phyloP scores from a whole-genome alignment of 1,140 invertebrate species.

The Cardiocondyla obscurior region DNA sequence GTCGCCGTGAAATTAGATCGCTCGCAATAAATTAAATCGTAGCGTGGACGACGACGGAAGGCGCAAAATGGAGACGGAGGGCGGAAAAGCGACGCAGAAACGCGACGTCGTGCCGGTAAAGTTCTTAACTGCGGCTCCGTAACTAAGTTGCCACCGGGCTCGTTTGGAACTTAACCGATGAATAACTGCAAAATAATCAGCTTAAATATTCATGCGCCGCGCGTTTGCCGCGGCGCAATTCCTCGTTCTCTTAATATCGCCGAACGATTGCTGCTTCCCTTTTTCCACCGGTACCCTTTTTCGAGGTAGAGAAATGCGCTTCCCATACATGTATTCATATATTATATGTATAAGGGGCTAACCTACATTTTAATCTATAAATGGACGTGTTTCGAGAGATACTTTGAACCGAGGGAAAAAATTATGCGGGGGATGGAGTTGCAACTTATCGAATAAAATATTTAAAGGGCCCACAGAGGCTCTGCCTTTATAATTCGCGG shows the following conservation, averaged over 20 bases:
- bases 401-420: background rate
- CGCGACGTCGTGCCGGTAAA: slow-evolving; percentile 54
- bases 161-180: slow-evolving; percentile 71
- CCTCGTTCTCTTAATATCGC: slow-evolving; percentile 18
- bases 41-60: slow-evolving; percentile 1
- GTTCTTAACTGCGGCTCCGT: slow-evolving; percentile 68
- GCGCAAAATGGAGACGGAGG: slow-evolving; percentile 34
- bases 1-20: slow-evolving; percentile 70
- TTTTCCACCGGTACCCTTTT: slow-evolving; percentile 3
- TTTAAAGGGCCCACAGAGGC: background rate
- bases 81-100: slow-evolving; percentile 9
- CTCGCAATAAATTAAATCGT: slow-evolving; percentile 70
- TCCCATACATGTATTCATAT: slow-evolving; percentile 12
- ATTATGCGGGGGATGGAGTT: background rate
- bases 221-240: background rate
- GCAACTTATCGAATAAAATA: background rate
- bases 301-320: background rate
- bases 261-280: slow-evolving; percentile 32
- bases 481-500: background rate
- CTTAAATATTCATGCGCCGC: slow-evolving; percentile 74
- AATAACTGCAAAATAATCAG: slow-evolving; percentile 76
- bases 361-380: slow-evolving; percentile 20
- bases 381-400: background rate
- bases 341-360: background rate
- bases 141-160: slow-evolving; percentile 60